Evolutionary conservation across 2,888 invertebrate genomes (phyloP).

Genomic region (Drosophila falleni): DNA sequence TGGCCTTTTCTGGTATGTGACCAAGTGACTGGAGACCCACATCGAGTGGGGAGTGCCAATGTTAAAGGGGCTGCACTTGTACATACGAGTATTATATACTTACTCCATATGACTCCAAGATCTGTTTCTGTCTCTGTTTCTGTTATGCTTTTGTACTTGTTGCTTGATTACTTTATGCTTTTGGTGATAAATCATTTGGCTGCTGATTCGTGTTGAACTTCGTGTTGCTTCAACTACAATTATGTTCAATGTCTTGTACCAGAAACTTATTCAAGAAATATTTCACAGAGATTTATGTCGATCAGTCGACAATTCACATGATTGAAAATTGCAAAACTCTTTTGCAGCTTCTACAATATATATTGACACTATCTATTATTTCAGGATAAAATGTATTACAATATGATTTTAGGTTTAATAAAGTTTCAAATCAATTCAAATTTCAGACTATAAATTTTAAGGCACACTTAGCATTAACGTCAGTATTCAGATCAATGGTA

Average conservation of each 20-base stretch:
- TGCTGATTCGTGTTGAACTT: slow-evolving; percentile 70
- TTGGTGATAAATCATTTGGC: slow-evolving; percentile 69
- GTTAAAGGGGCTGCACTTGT: slow-evolving; percentile 47
- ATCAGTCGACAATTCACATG: not conserved
- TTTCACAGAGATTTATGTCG: slow-evolving; percentile 24
- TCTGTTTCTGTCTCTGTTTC: slow-evolving; percentile 21
- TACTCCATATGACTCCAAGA: slow-evolving; percentile 37
- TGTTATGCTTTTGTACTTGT: slow-evolving; percentile 53
- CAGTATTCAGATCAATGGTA: too few relatives aligned
- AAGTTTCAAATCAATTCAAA: too few relatives aligned
- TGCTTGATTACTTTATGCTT: slow-evolving; percentile 60
- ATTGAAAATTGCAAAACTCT: not conserved
- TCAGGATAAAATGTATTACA: too few relatives aligned
- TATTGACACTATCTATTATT: too few relatives aligned
- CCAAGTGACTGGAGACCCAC: slow-evolving; percentile 23
- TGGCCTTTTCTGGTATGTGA: slow-evolving; percentile 73
- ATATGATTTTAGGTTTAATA: too few relatives aligned
- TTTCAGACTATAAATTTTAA: too few relatives aligned
- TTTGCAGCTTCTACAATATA: too few relatives aligned
- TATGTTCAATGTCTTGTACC: slow-evolving; percentile 30
- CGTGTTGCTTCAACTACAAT: slow-evolving; percentile 30
- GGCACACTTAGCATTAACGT: too few relatives aligned
- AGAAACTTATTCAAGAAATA: slow-evolving; percentile 30
- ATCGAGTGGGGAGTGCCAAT: slow-evolving; percentile 38
- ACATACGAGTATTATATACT: slow-evolving; percentile 14